Base-by-base conservation (phyloP, 2,797 vertebrate species). In the Pseudochromis fuscus region DNA sequence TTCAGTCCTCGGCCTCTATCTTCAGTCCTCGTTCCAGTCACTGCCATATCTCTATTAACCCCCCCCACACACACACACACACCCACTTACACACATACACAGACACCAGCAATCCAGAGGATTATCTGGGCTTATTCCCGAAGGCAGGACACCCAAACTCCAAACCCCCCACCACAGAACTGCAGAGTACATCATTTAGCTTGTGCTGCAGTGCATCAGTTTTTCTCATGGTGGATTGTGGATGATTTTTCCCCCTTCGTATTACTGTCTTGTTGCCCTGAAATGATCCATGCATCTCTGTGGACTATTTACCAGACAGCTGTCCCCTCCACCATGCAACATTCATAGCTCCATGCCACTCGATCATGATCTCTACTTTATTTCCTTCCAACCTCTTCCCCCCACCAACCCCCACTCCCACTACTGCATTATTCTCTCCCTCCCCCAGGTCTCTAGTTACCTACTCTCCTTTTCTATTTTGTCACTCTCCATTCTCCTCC, bases 41-140 rank as follows among this genome's bases (percentile, higher is more conserved):
- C 61, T 60, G 70, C 67, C 62, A 65, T 82, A 83, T 72, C 79
- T 68, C 33, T 49, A 48, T 73, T 51, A 69, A 35, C 18, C 31
- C 61, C 45, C 56, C 49, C 3, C 7, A 19, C 35, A 40, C 31
- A 53, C 13, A 44, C 48, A 38, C 51, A 51, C 58, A 35, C 48
- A 38, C 51, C 46, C 58, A 35, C 46, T 25, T 61, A 60, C 45
- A 30, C 45, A 45, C 25, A 46, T 19, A 30, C 64, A 72, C 61
- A 31, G 44, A 37, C 55, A 60, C 30, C 59, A 69, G 75, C 77
- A 84, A 64, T 72, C 64, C 49, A 63, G 53, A 66, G 77, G 82
- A 89, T 90, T 87, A 88, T 82, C 81, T 59, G 8, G 76, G 77
- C 67, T 86, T 85, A 84, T 83, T 86, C 81, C 82, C 50, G 1